Percentiles rank a stretch among this genome's conserved stretches.
phyloP scores from a whole-genome alignment of 2,888 invertebrate species.

The Hemithea aestivaria region DNA sequence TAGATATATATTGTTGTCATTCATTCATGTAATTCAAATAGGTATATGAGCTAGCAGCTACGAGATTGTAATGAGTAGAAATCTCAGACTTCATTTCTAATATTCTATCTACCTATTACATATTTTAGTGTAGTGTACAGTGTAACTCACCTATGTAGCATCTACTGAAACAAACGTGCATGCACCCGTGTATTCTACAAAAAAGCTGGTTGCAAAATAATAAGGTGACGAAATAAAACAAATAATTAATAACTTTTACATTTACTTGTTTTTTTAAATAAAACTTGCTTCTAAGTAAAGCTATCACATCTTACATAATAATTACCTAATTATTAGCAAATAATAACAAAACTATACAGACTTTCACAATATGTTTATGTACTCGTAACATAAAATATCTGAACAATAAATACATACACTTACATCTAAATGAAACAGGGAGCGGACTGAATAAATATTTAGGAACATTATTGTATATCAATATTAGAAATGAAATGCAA shows the following conservation, averaged over 20 bases:
- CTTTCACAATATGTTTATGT: constrained; percentile 55
- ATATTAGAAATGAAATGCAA: constrained; percentile 43
- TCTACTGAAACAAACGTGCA: constrained; percentile 33
- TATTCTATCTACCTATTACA: too few species aligned
- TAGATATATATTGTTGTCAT: too few species aligned
- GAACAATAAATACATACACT: constrained; percentile 63
- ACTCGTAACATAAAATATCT: constrained; percentile 51
- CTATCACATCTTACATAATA: constrained; percentile 73
- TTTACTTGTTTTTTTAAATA: constrained; percentile 71
- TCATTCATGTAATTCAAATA: too few species aligned
- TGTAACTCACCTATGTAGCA: too few species aligned
- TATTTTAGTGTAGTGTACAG: too few species aligned
- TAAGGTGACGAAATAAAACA: constrained; percentile 67
- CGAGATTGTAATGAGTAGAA: too few species aligned
- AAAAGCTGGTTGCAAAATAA: constrained; percentile 46
- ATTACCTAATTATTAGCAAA: constrained; percentile 62
- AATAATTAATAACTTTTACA: constrained; percentile 53
- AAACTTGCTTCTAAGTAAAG: constrained; percentile 74
- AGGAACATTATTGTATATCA: constrained; percentile 61
- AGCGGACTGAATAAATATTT: constrained; percentile 48
- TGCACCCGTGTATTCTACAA: constrained; percentile 48
- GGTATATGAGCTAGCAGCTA: too few species aligned
- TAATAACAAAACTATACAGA: constrained; percentile 70
- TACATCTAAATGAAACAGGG: constrained; percentile 40
- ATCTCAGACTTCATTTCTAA: too few species aligned